A percentile compares a stretch with the other conserved stretches of the same genome.
These are phyloP conservation scores for Dissostichus mawsoni DNA, from an alignment of 2,113 vertebrate genomes.

Conservation along the genomic window DNA sequence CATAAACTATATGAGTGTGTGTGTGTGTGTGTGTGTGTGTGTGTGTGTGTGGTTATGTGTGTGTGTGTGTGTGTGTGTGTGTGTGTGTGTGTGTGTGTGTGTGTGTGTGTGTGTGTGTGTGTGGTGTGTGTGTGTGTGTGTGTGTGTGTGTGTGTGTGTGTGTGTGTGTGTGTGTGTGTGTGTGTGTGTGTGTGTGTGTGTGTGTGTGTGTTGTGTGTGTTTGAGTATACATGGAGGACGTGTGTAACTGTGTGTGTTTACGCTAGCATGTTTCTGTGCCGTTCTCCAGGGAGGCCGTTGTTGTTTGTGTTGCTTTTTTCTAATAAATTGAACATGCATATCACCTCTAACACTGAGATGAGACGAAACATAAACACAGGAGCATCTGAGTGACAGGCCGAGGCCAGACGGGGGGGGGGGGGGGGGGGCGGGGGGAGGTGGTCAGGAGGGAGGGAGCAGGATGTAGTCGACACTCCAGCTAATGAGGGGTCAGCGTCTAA, in stretches of 20 bases:
- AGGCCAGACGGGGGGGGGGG: slow-evolving; percentile 26
- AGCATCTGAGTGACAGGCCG: slow-evolving; percentile 60
- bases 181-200: too few species aligned
- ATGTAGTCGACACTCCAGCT: slow-evolving; percentile 81
- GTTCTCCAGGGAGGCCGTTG: too few species aligned
- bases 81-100: too few species aligned
- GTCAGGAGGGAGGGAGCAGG: slow-evolving; percentile 54
- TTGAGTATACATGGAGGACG: background rate
- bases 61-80: too few species aligned
- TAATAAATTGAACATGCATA: background rate
- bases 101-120: too few species aligned
- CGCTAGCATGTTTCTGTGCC: too few species aligned
- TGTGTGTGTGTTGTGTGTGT: too few species aligned
- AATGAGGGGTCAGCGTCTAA: slow-evolving; percentile 83
- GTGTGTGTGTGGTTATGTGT: too few species aligned
- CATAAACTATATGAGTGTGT: background rate
- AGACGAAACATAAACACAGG: slow-evolving; percentile 15
- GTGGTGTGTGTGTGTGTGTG: too few species aligned
- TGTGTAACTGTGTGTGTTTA: background rate
- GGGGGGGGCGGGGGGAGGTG: too few species aligned
- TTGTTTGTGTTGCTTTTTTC: background rate
- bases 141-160: too few species aligned
- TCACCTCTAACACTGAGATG: slow-evolving; percentile 26
- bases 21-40: background rate
- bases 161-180: too few species aligned